phyloP scores from a whole-genome alignment of 2,888 invertebrate genomes.

The Trichacis sp. region DNA sequence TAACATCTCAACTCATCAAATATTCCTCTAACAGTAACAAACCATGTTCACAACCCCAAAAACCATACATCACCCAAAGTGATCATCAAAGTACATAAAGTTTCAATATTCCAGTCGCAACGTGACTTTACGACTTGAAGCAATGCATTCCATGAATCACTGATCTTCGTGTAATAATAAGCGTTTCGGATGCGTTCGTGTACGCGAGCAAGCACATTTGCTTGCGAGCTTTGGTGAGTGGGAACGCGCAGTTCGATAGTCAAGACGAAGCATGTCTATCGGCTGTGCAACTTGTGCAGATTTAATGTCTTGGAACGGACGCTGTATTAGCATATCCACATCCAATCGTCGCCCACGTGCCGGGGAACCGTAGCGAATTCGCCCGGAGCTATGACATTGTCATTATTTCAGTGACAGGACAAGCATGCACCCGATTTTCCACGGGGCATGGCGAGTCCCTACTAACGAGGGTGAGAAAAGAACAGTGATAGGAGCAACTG shows the following conservation, averaged over 20 bases:
- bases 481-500: slow-evolving; percentile 15
- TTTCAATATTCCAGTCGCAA: background rate
- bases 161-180: slow-evolving; percentile 12
- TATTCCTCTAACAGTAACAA: too few relatives aligned
- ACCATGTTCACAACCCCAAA: too few relatives aligned
- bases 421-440: slow-evolving; percentile 66
- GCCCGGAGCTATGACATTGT: slow-evolving; percentile 65
- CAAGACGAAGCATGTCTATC: slow-evolving; percentile 49
- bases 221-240: slow-evolving; percentile 9
- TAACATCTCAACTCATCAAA: too few relatives aligned
- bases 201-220: slow-evolving; percentile 4
- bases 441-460: slow-evolving; percentile 56
- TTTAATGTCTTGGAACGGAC: slow-evolving; percentile 68
- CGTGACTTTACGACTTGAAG: slow-evolving; percentile 2
- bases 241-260: slow-evolving; percentile 16
- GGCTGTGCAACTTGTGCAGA: slow-evolving; percentile 36
- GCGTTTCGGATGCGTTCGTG: slow-evolving; percentile 14
- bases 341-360: slow-evolving; percentile 68
- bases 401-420: slow-evolving; percentile 67
- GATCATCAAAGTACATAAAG: background rate
- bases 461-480: slow-evolving; percentile 67
- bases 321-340: slow-evolving; percentile 68
- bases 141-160: slow-evolving; percentile 6
- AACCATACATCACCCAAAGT: background rate
- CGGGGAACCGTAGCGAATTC: slow-evolving; percentile 63